Percentiles rank a stretch among this genome's conserved stretches.
These are phyloP conservation scores for Falco berigora DNA, from an alignment of 2,797 vertebrate species.

Conservation along the genomic window DNA sequence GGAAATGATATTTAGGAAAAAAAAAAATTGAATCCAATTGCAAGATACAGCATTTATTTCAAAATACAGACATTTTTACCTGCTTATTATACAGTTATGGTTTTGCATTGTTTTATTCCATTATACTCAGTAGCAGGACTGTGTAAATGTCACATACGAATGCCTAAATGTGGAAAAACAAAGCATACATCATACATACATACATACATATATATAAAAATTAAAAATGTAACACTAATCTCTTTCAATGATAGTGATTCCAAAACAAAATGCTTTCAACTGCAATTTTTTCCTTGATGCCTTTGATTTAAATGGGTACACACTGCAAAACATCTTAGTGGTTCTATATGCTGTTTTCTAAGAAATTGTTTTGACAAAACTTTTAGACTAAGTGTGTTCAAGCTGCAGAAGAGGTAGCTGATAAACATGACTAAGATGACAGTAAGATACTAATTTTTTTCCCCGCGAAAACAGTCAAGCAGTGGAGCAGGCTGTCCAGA, in stretches of 20 bases:
- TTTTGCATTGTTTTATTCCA: neutral
- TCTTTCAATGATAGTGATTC: neutral
- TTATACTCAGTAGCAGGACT: neutral
- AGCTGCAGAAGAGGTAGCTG: neutral
- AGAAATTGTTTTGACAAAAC: neutral
- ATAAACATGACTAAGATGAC: neutral
- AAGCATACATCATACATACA: neutral
- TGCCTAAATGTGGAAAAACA: neutral
- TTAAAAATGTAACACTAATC: neutral
- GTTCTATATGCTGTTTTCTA: neutral
- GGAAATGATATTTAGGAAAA: neutral
- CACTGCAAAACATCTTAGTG: neutral
- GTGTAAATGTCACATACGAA: neutral
- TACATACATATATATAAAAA: neutral
- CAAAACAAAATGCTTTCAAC: neutral
- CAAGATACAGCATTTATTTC: neutral
- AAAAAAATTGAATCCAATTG: neutral
- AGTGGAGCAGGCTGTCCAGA: neutral
- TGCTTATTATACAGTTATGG: neutral
- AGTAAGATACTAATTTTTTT: neutral
- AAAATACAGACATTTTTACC: neutral
- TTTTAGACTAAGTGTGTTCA: neutral
- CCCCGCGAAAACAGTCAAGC: neutral
- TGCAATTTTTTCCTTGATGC: neutral
- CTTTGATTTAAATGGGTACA: neutral